Percentiles rank a stretch among this genome's conserved stretches.
Evolutionary conservation across 37 sponge, comb jelly and placozoan species (phyloP).

Genomic region (Hexactinellida sp.): DNA sequence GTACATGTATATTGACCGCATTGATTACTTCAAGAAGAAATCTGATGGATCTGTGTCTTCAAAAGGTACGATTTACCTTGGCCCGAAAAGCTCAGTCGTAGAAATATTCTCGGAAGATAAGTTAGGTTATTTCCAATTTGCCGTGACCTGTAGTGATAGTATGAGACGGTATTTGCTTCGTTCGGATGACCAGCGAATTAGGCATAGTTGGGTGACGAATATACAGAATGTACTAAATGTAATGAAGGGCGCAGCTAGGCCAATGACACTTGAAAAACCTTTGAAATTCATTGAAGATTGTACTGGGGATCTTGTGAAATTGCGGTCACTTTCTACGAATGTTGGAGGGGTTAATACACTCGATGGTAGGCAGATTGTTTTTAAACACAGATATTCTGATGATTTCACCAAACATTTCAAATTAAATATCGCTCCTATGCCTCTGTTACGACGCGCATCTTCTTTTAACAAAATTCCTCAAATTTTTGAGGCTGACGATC

Average conservation of each 20-base stretch:
- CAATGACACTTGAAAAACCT: not conserved
- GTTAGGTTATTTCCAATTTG: not conserved
- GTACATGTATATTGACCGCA: not conserved
- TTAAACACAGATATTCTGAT: not conserved
- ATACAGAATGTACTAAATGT: not conserved
- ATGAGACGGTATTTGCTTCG: not conserved
- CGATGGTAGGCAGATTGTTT: not conserved
- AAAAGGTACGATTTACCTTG: not conserved
- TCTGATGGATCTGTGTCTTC: not conserved
- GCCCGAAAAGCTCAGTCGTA: not conserved
- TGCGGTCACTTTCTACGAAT: not conserved
- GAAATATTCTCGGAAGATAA: not conserved
- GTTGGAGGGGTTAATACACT: not conserved
- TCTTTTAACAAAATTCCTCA: not conserved
- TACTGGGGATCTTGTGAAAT: not conserved
- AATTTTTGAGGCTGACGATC: not conserved
- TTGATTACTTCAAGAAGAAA: not conserved
- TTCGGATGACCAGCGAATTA: not conserved
- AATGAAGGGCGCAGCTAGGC: not conserved
- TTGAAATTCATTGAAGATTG: not conserved
- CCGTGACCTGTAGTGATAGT: not conserved
- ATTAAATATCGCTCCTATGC: not conserved
- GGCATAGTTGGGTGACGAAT: not conserved
- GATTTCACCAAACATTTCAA: not conserved
- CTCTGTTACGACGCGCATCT: not conserved